phyloP scores from a whole-genome alignment of 1,140 invertebrate species.

The Zaprionus vittiger region DNA sequence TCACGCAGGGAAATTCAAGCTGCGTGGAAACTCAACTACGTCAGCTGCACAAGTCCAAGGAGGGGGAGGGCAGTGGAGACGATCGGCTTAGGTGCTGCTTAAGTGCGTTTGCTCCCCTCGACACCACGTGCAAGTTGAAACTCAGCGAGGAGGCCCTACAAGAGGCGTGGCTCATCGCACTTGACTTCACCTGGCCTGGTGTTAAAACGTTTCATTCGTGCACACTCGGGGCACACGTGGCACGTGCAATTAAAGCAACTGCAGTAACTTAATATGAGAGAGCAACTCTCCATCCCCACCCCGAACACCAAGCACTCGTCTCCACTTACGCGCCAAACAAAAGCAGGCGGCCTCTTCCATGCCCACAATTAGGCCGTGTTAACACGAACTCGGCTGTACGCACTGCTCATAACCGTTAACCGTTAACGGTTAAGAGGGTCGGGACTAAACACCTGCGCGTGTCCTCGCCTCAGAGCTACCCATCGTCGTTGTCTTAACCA shows the following conservation, averaged over 20 bases:
- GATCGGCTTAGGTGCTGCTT: conserved; percentile 68
- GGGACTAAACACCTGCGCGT: conserved; percentile 51
- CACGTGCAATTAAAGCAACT: conserved; percentile 70
- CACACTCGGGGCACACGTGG: conserved; percentile 59
- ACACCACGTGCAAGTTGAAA: conserved; percentile 22
- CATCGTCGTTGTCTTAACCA: conserved; percentile 67
- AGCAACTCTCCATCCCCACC: not conserved
- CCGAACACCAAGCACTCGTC: conserved; percentile 12
- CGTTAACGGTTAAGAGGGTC: conserved; percentile 47
- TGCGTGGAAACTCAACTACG: conserved; percentile 42
- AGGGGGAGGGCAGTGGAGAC: conserved; percentile 12
- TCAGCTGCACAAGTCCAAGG: conserved; percentile 1
- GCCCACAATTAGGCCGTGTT: conserved; percentile 68
- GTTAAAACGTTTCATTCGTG: conserved; percentile 58
- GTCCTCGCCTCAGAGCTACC: conserved; percentile 19
- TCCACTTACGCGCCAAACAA: not conserved
- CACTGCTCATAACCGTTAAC: conserved; percentile 42
- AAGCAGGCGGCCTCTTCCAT: conserved; percentile 21
- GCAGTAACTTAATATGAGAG: conserved; percentile 72
- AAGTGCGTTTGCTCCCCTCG: conserved; percentile 45
- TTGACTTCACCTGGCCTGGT: conserved; percentile 53
- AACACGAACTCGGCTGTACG: conserved; percentile 51
- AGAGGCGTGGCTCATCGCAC: conserved; percentile 63
- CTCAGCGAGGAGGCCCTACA: conserved; percentile 31
- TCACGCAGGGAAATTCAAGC: conserved; percentile 40